Conservation (phyloP, 2,797 vertebrate species). For the Eidolon dupreanum region DNA sequence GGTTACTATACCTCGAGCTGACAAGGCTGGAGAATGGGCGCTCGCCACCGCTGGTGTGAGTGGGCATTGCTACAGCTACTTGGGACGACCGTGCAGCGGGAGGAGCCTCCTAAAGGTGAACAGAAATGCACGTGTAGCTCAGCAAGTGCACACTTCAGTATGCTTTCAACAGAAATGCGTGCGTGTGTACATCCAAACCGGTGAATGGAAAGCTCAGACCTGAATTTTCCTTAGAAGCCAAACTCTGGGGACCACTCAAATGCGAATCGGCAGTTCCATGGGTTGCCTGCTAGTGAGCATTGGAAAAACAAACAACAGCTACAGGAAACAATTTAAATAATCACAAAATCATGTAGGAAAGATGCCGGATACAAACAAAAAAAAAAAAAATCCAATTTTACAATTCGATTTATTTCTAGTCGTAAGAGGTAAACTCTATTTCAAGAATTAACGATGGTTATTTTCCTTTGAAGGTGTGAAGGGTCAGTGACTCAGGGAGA, state of each 20-base stretch:
- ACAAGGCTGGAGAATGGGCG: background rate
- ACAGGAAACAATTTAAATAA: background rate
- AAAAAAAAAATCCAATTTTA: background rate
- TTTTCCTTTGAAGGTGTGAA: background rate
- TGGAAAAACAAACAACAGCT: background rate
- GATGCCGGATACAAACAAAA: background rate
- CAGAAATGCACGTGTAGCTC: background rate
- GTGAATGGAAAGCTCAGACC: background rate
- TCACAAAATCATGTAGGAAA: background rate
- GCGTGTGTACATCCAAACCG: background rate
- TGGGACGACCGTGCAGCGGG: background rate
- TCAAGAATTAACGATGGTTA: background rate
- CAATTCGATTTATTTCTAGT: background rate
- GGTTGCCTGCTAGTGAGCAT: background rate
- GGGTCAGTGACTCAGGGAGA: background rate
- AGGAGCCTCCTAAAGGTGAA: background rate
- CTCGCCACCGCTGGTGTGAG: accelerated
- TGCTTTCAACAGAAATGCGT: background rate
- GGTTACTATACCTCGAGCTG: too few species aligned
- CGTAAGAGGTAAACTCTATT: background rate
- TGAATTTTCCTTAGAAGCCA: background rate
- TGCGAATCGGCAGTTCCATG: background rate
- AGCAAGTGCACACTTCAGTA: background rate
- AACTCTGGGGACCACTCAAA: background rate
- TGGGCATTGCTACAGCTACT: accelerated